Conservation (phyloP, 2,797 vertebrate genomes). For the Enteromius mattozi region DNA sequence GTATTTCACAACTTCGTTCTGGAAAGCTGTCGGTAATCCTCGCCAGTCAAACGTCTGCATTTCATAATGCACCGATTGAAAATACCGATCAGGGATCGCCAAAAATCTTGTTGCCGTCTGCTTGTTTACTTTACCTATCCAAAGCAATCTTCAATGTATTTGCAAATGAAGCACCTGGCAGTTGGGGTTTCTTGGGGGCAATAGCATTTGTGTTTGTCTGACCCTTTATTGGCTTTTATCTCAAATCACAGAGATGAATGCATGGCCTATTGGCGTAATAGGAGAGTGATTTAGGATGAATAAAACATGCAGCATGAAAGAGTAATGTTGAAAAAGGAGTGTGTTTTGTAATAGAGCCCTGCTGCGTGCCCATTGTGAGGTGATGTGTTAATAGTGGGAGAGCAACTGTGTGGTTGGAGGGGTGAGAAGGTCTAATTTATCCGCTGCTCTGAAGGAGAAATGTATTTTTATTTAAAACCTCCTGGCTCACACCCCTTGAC, state of each 20-base stretch:
- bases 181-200: constrained; percentile 60
- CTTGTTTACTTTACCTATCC: not conserved
- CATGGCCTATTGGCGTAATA: constrained; percentile 68
- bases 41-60: constrained; percentile 77
- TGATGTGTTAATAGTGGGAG: constrained; percentile 80
- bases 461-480: constrained; percentile 73
- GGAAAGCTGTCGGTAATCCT: constrained; percentile 78
- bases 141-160: not conserved
- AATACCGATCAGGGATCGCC: constrained; percentile 45
- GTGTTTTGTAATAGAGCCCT: constrained; percentile 76
- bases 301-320: constrained; percentile 72
- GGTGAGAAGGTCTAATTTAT: constrained; percentile 79
- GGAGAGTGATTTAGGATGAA: constrained; percentile 73
- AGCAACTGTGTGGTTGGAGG: constrained; percentile 75
- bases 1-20: constrained; percentile 72
- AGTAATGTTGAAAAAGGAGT: constrained; percentile 61
- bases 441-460: constrained; percentile 71
- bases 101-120: not conserved
- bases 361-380: constrained; percentile 77
- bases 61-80: constrained; percentile 76
- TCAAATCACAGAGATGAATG: constrained; percentile 67
- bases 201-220: constrained; percentile 49
- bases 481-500: constrained; percentile 76
- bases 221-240: constrained; percentile 63
- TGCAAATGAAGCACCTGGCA: constrained; percentile 18